Conservation (phyloP, 2,888 invertebrate species). For the Aelia acuminata region DNA sequence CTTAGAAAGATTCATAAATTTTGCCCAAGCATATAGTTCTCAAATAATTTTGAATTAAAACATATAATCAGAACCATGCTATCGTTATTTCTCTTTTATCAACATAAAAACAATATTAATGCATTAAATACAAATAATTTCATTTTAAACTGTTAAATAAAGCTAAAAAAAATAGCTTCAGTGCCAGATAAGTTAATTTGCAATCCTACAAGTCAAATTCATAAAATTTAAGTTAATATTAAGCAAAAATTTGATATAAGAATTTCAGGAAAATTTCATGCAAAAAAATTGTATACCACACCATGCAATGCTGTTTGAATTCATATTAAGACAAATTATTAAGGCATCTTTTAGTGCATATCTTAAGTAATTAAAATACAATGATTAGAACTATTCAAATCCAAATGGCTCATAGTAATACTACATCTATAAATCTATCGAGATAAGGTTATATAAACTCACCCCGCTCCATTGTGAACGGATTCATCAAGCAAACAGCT, state of each 20-base stretch:
- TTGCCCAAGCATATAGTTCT: background rate
- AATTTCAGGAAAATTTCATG: background rate
- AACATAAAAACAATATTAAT: background rate
- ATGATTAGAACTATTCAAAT: conserved; percentile 1
- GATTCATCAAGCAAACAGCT: conserved; percentile 89
- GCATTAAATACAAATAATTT: background rate
- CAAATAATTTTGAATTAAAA: background rate
- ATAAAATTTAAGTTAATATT: background rate
- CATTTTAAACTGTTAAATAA: background rate
- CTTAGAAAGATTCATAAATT: background rate
- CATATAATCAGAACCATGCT: background rate
- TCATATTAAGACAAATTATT: background rate
- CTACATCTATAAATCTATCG: conserved; percentile 48
- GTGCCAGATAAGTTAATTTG: background rate
- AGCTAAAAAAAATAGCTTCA: background rate
- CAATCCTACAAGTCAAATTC: background rate
- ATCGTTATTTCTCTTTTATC: background rate
- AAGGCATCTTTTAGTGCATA: background rate
- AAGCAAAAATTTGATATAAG: background rate
- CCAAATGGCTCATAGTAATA: conserved; percentile 19
- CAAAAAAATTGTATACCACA: background rate
- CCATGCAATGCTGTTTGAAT: conserved; percentile 29
- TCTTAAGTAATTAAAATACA: background rate
- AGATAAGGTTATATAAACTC: conserved; percentile 59
- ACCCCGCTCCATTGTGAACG: conserved; percentile 63